Conservation (phyloP, 1,140 invertebrate genomes). For the Neodiprion fabricii region DNA sequence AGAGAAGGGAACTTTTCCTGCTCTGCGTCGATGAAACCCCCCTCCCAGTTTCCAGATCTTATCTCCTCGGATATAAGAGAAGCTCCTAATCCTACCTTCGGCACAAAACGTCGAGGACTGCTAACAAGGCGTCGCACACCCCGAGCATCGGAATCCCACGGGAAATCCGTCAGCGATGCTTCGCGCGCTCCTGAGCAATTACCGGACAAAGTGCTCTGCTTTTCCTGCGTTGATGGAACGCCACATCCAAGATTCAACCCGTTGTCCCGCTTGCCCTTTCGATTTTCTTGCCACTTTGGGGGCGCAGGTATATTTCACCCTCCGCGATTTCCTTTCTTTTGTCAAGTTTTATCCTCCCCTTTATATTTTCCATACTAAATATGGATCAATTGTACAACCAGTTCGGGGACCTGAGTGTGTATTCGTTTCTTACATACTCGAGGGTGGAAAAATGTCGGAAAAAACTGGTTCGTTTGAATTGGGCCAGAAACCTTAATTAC, state of each 20-base stretch:
- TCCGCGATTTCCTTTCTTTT: too few relatives aligned
- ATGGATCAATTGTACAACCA: too few relatives aligned
- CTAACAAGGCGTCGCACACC: not conserved
- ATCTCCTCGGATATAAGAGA: not conserved
- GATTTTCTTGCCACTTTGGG: not conserved
- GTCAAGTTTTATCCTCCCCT: too few relatives aligned
- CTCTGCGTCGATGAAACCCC: too few relatives aligned
- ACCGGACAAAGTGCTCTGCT: slow-evolving; percentile 1
- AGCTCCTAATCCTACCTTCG: not conserved
- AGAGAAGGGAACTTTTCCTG: too few relatives aligned
- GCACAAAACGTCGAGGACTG: not conserved
- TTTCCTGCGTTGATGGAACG: not conserved
- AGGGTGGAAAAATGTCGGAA: too few relatives aligned
- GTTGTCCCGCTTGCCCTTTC: not conserved
- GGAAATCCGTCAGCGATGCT: not conserved
- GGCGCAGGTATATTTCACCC: too few relatives aligned
- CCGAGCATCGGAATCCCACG: not conserved
- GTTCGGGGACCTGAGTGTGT: too few relatives aligned
- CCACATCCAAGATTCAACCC: not conserved
- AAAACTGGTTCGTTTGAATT: too few relatives aligned
- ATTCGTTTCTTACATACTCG: too few relatives aligned
- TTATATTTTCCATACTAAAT: too few relatives aligned
- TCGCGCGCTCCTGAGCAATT: not conserved
- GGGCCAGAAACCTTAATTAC: too few relatives aligned
- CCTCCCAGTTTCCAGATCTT: not conserved